Percentiles rank a stretch among this genome's conserved stretches.
Evolutionary conservation across 1,140 invertebrate species (phyloP).

Genomic region (Liolophura sinensis): DNA sequence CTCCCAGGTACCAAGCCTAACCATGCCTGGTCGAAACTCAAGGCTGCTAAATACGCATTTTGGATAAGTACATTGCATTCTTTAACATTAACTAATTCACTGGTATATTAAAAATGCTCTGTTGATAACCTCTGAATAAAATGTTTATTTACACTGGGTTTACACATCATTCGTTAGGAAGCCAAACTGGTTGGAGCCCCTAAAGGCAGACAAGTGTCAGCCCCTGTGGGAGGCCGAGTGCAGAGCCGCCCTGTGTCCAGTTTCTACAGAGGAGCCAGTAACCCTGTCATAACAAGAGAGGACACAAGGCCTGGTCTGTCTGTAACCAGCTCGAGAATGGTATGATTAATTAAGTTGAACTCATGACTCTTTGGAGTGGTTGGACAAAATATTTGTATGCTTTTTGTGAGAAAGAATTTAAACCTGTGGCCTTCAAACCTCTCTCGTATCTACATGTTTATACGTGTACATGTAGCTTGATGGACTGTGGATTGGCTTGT

Average conservation of each 20-base stretch:
- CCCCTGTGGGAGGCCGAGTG: constrained; percentile 31
- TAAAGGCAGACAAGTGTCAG: constrained; percentile 40
- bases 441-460: no score
- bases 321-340: constrained; percentile 44
- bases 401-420: no score
- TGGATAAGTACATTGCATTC: not conserved
- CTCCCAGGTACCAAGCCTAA: no score
- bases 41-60: not conserved
- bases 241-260: constrained; percentile 24
- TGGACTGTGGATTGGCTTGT: no score
- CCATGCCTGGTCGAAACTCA: no score
- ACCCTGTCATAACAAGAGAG: constrained; percentile 45
- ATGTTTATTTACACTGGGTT: not conserved
- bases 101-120: not conserved
- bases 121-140: not conserved
- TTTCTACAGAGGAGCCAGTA: constrained; percentile 20
- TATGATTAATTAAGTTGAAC: constrained; percentile 19
- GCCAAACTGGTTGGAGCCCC: constrained; percentile 8
- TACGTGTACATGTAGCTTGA: no score
- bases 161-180: constrained; percentile 15
- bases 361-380: not conserved
- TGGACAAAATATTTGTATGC: constrained; percentile 1
- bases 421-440: no score
- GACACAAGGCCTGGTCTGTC: constrained; percentile 31
- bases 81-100: not conserved